Conservation (phyloP, 2,888 invertebrate species). For the Strigamia transsilvanica region DNA sequence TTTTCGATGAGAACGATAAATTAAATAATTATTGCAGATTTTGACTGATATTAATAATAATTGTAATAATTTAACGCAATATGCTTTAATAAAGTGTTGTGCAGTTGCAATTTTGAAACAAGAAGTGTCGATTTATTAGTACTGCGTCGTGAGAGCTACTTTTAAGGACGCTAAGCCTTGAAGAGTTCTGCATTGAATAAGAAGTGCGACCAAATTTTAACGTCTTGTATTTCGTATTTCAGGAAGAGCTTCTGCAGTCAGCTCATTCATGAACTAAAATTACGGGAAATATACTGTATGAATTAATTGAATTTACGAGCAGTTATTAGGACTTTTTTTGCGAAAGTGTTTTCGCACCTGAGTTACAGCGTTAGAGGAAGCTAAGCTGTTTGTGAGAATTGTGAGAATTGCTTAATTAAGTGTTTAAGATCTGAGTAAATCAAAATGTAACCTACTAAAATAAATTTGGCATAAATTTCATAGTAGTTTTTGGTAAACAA, state of each 20-base stretch:
- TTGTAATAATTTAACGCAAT: neutral
- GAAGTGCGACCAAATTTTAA: neutral
- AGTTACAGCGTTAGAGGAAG: neutral
- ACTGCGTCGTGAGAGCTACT: slow-evolving; percentile 2
- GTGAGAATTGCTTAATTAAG: slow-evolving; percentile 29
- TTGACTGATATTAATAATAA: neutral
- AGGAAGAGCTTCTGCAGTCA: neutral
- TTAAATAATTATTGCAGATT: neutral
- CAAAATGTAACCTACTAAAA: neutral
- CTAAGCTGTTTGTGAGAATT: neutral
- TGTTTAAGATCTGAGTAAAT: neutral
- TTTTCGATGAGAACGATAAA: neutral
- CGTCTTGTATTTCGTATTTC: neutral
- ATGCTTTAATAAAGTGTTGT: slow-evolving; percentile 8
- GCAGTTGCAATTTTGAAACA: neutral
- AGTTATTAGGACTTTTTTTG: slow-evolving; percentile 7
- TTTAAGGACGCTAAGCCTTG: slow-evolving; percentile 1
- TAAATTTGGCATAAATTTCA: neutral
- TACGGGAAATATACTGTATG: neutral
- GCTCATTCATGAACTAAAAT: neutral
- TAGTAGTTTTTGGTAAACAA: neutral
- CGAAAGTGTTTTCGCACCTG: slow-evolving; percentile 3
- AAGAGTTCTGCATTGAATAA: slow-evolving; percentile 3
- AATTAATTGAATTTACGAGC: slow-evolving; percentile 29
- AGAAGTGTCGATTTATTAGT: neutral